Conservation (phyloP, 2,888 invertebrate species). For the Ochropleura plecta region DNA sequence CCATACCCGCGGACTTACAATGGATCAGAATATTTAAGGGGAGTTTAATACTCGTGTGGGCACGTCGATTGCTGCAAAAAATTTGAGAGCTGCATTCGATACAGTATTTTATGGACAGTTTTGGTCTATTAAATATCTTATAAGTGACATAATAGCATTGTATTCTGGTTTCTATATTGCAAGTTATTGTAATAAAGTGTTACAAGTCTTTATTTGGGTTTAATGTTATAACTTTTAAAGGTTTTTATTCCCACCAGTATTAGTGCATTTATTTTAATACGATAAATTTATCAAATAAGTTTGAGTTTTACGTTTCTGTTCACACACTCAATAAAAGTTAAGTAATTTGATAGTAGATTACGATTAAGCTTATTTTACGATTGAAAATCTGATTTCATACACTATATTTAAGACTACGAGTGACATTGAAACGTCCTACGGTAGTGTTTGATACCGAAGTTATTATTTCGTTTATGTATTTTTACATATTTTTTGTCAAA, state of each 20-base stretch:
- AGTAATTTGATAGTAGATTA: conserved; percentile 17
- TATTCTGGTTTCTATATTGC: conserved; percentile 54
- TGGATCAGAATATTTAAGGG: conserved; percentile 82
- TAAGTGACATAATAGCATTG: conserved; percentile 66
- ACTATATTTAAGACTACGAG: not conserved
- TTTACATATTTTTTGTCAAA: no score
- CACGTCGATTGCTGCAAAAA: conserved; percentile 81
- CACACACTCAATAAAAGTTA: conserved; percentile 19
- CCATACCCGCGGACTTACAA: conserved; percentile 80
- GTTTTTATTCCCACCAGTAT: conserved; percentile 44
- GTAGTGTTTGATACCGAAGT: not conserved
- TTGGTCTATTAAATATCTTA: conserved; percentile 75
- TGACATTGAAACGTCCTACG: not conserved
- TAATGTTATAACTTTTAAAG: conserved; percentile 66
- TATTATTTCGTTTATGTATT: no score
- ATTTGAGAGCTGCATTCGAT: conserved; percentile 67
- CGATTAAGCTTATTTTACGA: conserved; percentile 22
- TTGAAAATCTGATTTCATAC: not conserved
- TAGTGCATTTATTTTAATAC: conserved; percentile 37
- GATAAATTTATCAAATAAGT: conserved; percentile 44
- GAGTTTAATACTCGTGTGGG: conserved; percentile 76
- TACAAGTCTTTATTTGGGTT: conserved; percentile 72
- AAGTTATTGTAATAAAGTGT: conserved; percentile 69
- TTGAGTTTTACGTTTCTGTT: conserved; percentile 40
- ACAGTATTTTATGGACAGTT: conserved; percentile 78